Conservation (phyloP, 1,140 invertebrate genomes). For the Wasmannia auropunctata region DNA sequence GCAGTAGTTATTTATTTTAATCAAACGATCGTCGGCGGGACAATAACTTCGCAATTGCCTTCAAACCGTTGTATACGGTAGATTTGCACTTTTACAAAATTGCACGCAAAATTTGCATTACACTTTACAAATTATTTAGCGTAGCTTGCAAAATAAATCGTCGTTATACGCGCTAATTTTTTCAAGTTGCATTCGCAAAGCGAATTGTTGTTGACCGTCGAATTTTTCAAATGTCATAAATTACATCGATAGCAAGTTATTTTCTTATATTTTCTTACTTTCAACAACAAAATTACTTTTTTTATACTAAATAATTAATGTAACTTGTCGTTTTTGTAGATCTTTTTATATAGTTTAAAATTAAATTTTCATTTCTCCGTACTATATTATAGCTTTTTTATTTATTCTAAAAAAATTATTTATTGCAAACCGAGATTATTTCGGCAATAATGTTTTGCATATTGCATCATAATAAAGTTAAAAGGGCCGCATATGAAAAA, state of each 20-base stretch:
- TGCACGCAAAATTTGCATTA: conserved; percentile 50
- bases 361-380: neutral
- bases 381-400: neutral
- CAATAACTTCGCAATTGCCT: conserved; percentile 54
- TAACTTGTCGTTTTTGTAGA: neutral
- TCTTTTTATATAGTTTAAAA: neutral
- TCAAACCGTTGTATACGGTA: conserved; percentile 7
- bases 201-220: neutral
- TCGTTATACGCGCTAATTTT: neutral
- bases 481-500: neutral
- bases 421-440: neutral
- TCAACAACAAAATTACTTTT: neutral
- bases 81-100: conserved; percentile 54
- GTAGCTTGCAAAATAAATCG: conserved; percentile 25
- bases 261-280: too few species aligned
- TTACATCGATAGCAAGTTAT: neutral
- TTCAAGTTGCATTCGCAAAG: neutral
- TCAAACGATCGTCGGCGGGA: conserved; percentile 56
- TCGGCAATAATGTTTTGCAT: neutral
- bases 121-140: conserved; percentile 38
- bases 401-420: neutral
- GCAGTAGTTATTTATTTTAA: conserved; percentile 59
- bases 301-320: neutral
- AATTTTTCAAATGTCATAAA: neutral
- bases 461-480: neutral